Conservation (phyloP, 1,140 invertebrate genomes). For the Phocides pigmalion region DNA sequence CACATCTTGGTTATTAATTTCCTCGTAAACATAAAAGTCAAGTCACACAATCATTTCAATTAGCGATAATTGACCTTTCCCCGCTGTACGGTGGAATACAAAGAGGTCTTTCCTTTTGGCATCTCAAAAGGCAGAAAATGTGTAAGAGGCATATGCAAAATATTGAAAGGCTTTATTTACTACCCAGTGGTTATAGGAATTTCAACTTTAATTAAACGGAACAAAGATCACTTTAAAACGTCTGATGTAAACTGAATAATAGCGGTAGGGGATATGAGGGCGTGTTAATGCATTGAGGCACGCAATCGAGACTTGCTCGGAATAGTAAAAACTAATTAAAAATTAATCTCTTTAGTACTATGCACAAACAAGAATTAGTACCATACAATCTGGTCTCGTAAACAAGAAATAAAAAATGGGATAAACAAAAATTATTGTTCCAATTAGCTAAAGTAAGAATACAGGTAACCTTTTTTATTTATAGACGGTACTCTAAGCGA, state of each 20-base stretch:
- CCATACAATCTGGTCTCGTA: neutral
- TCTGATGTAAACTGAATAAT: neutral
- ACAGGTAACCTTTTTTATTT: neutral
- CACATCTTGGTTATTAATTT: constrained; percentile 7
- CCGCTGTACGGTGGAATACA: constrained; percentile 10
- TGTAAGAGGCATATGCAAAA: constrained; percentile 18
- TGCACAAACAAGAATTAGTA: neutral
- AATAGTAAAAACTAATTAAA: constrained; percentile 13
- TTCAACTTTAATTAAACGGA: neutral
- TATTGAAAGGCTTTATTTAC: constrained; percentile 14
- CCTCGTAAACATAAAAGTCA: constrained; percentile 5
- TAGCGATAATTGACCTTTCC: constrained; percentile 32
- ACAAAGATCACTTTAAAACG: neutral
- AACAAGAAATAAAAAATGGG: neutral
- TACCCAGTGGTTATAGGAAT: neutral
- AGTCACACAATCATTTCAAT: constrained; percentile 28
- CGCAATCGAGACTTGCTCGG: neutral
- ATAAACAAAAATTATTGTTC: neutral
- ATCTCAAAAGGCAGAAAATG: constrained; percentile 30
- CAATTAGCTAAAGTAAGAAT: constrained; percentile 3
- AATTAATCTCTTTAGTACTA: constrained; percentile 1
- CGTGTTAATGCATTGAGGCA: constrained; percentile 4
- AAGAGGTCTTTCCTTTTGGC: constrained; percentile 21
- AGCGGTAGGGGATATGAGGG: constrained; percentile 15
- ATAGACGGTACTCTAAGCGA: neutral